These are phyloP conservation scores for Zeugodacus cucurbitae DNA, from an alignment of 1,140 invertebrate species.

Conservation along the genomic window DNA sequence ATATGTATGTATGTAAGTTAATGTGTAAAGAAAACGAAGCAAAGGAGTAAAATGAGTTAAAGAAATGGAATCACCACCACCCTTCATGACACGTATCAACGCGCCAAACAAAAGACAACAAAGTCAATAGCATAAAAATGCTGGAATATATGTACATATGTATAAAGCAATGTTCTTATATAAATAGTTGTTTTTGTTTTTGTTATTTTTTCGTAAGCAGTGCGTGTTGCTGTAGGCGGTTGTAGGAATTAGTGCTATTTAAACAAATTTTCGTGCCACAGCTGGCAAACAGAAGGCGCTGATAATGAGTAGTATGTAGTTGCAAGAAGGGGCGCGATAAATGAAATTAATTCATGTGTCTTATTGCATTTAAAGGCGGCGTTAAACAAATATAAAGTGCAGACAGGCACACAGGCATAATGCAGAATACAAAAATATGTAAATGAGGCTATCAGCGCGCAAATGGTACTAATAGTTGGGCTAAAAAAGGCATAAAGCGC, in stretches of 20 bases:
- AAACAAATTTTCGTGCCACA: slow-evolving; percentile 28
- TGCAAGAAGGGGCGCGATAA: neutral
- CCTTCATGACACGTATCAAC: neutral
- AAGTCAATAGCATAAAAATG: neutral
- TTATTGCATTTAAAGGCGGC: neutral
- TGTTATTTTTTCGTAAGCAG: neutral
- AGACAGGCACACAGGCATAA: neutral
- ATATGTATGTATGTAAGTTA: neutral
- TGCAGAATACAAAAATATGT: neutral
- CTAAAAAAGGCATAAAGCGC: neutral
- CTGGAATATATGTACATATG: neutral
- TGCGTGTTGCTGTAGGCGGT: too few relatives aligned
- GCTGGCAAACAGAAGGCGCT: neutral
- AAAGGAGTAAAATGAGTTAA: neutral
- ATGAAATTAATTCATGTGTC: neutral
- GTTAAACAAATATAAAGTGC: neutral
- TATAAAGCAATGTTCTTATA: too few relatives aligned
- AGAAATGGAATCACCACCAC: neutral
- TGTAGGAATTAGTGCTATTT: neutral
- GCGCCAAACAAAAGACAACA: neutral
- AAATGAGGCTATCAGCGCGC: neutral
- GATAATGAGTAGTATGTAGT: neutral
- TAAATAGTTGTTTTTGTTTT: neutral
- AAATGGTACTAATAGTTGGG: neutral
- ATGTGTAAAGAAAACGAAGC: neutral